phyloP scores from a whole-genome alignment of 2,113 vertebrate genomes.

The Lamprotornis superbus region DNA sequence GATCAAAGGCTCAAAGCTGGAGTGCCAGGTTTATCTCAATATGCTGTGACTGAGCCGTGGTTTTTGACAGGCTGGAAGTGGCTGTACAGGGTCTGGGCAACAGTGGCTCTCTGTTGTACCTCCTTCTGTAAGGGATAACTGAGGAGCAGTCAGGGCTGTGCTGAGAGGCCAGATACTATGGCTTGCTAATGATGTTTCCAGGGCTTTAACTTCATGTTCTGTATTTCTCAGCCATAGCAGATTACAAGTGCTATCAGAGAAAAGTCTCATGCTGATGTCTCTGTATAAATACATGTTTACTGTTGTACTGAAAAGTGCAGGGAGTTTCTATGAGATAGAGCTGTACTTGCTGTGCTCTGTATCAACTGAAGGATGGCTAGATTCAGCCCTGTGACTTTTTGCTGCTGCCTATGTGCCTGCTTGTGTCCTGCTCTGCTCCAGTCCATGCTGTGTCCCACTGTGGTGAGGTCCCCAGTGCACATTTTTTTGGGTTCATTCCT shows the following conservation, averaged over 20 bases:
- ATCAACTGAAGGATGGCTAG: not conserved
- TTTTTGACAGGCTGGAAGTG: not conserved
- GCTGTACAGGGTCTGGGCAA: not conserved
- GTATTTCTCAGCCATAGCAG: not conserved
- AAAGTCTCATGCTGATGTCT: not conserved
- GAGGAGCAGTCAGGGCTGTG: not conserved
- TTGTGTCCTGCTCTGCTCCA: not conserved
- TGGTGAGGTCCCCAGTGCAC: rapidly evolving
- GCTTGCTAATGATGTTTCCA: not conserved
- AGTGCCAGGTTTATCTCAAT: not conserved
- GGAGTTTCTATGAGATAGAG: not conserved
- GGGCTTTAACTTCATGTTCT: not conserved
- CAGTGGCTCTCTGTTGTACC: not conserved
- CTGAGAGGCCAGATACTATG: not conserved
- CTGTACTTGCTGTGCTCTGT: not conserved
- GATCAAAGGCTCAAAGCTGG: not conserved
- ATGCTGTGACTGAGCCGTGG: not conserved
- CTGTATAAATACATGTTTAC: not conserved
- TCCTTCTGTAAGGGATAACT: not conserved
- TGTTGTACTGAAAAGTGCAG: not conserved
- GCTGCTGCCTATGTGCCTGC: not conserved
- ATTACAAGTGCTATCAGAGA: not conserved
- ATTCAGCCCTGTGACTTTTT: not conserved
- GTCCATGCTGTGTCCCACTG: rapidly evolving
- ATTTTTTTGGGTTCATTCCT: not conserved